phyloP scores from a whole-genome alignment of 2,797 vertebrate species.

The Anas bernieri region DNA sequence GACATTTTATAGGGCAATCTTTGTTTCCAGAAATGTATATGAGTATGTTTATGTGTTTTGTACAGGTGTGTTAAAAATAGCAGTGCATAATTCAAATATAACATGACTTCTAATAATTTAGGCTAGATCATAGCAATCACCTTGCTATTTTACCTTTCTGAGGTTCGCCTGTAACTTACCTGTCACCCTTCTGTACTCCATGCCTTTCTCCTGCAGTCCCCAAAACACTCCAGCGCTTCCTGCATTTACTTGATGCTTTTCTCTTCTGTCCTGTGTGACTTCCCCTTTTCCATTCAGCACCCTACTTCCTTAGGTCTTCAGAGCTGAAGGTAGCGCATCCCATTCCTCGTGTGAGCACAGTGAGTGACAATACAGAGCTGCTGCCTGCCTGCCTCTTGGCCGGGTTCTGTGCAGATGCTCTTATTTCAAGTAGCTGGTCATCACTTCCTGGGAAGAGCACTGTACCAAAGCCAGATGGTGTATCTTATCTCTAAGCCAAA shows the following conservation, averaged over 20 bases:
- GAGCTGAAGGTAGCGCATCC: neutral
- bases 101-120: neutral
- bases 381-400: neutral
- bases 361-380: neutral
- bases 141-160: neutral
- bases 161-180: neutral
- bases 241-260: neutral
- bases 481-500: neutral
- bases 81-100: neutral
- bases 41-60: neutral
- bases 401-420: neutral
- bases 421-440: neutral
- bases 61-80: neutral
- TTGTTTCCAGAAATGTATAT: neutral
- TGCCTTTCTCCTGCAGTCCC: neutral
- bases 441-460: neutral
- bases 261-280: neutral
- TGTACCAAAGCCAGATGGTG: neutral
- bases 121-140: neutral
- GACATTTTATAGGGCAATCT: neutral
- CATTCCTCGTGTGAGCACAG: neutral
- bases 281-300: neutral
- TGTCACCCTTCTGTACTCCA: rapidly evolving
- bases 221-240: neutral
- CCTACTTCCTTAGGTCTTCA: neutral